A percentile compares a stretch with the other conserved stretches of the same genome.
Conservation (phyloP, 2,113 vertebrate species). For the Pelusios castaneus region DNA sequence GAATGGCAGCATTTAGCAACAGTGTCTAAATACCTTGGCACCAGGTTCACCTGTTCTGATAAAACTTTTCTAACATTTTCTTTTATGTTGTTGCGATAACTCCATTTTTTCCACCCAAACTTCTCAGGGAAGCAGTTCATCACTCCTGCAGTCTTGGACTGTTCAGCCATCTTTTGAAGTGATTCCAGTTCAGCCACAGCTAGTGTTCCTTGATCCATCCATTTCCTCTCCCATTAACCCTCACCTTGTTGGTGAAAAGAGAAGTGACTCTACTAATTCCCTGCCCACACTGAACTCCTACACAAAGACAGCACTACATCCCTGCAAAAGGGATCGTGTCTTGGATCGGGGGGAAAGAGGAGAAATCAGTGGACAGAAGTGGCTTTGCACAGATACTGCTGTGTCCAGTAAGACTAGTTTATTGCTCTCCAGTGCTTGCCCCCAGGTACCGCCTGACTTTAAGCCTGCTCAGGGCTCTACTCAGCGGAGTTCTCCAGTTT, state of each 20-base stretch:
- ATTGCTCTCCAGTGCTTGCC: conserved; percentile 27
- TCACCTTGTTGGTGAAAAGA: conserved; percentile 72
- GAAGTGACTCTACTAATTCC: conserved; percentile 79
- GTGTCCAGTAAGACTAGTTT: conserved; percentile 27
- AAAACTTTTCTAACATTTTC: background rate
- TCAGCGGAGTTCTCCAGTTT: conserved; percentile 63
- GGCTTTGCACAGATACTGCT: conserved; percentile 57
- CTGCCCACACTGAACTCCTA: conserved; percentile 87
- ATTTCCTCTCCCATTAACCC: conserved; percentile 73
- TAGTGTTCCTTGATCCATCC: conserved; percentile 86
- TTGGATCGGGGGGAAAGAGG: conserved; percentile 63
- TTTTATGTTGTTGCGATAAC: background rate
- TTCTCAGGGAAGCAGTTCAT: conserved; percentile 72
- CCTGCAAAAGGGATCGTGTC: conserved; percentile 79
- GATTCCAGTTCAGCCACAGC: conserved; percentile 85
- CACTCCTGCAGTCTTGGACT: conserved; percentile 85
- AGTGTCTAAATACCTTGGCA: background rate
- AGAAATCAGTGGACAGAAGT: conserved; percentile 62
- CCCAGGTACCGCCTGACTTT: conserved; percentile 46
- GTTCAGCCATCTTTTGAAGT: conserved; percentile 86
- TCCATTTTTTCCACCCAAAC: conserved; percentile 2
- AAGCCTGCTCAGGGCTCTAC: conserved; percentile 67
- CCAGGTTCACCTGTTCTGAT: background rate
- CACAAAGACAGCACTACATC: conserved; percentile 88
- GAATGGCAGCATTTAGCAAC: background rate